These are phyloP conservation scores for Aurelia coerulea DNA, from an alignment of 30 jellyfish, hydroid and myxozoan genomes.

Conservation along the genomic window DNA sequence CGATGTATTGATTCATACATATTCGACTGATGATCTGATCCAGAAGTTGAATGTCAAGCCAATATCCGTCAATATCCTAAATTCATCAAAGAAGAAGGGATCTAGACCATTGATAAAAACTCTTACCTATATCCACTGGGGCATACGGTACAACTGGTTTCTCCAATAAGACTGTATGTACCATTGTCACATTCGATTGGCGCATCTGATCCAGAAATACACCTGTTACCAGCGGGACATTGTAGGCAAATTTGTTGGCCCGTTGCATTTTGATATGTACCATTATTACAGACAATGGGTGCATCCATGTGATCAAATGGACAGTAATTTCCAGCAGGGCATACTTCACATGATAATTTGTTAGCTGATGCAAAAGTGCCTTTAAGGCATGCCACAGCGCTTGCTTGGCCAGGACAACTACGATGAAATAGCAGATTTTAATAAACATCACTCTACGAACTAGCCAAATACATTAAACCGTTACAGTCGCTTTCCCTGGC, in stretches of 20 bases:
- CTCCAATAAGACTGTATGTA: constrained; percentile 65
- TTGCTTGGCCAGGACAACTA: constrained; percentile 59
- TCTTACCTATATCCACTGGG: constrained; percentile 80
- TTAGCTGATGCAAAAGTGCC: constrained; percentile 57
- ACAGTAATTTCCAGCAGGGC: constrained; percentile 80
- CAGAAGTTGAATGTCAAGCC: too few relatives aligned
- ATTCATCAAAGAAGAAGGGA: too few relatives aligned
- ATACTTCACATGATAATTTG: constrained; percentile 17
- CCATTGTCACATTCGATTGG: constrained; percentile 74
- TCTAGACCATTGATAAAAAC: too few relatives aligned
- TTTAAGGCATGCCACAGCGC: constrained; percentile 21
- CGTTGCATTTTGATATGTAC: constrained; percentile 88
- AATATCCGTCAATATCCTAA: too few relatives aligned
- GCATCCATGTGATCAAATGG: constrained; percentile 53
- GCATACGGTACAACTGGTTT: constrained; percentile 54
- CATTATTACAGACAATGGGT: constrained; percentile 67
- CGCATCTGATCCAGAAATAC: constrained; percentile 22
- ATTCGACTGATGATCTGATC: too few relatives aligned
- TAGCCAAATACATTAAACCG: too few relatives aligned
- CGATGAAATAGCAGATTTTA: too few relatives aligned
- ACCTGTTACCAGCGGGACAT: constrained; percentile 88
- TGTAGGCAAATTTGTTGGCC: constrained; percentile 55
- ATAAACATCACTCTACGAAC: too few relatives aligned
- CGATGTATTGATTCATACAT: too few relatives aligned
- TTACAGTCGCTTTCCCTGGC: too few relatives aligned